Conservation (phyloP, 2,888 invertebrate species). For the Drosophila emarginata region DNA sequence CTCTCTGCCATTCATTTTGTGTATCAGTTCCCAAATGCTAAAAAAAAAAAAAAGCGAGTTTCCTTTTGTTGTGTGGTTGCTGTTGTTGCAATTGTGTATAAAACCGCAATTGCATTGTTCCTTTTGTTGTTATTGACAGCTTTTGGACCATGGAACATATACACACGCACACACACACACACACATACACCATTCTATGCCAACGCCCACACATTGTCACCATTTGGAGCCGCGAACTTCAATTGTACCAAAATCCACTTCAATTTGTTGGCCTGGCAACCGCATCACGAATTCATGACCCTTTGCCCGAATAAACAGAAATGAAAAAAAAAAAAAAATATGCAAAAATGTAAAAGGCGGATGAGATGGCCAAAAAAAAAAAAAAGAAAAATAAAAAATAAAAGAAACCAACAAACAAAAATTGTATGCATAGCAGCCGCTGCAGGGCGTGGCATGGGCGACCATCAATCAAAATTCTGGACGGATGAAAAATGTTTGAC, state of each 20-base stretch:
- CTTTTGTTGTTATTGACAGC: conserved; percentile 9
- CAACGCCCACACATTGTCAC: conserved; percentile 15
- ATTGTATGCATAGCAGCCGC: conserved; percentile 19
- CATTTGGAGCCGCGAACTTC: conserved; percentile 7
- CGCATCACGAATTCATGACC: conserved; percentile 70
- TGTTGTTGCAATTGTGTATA: background rate
- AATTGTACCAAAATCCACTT: conserved; percentile 59
- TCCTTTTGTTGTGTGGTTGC: background rate
- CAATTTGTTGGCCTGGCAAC: conserved; percentile 62
- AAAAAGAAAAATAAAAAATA: conserved; percentile 17
- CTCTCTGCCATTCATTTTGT: background rate
- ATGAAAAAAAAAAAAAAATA: conserved; percentile 12
- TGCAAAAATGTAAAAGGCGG: background rate
- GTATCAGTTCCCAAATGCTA: too few relatives aligned
- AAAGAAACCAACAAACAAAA: background rate
- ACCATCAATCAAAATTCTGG: conserved; percentile 64
- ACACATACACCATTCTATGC: background rate
- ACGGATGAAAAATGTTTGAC: conserved; percentile 24
- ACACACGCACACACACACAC: too few relatives aligned
- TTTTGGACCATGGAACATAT: background rate
- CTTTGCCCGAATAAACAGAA: conserved; percentile 61
- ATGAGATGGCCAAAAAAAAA: conserved; percentile 7
- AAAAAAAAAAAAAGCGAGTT: background rate
- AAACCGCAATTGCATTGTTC: conserved; percentile 40
- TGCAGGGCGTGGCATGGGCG: conserved; percentile 28